phyloP scores from a whole-genome alignment of 2,888 invertebrate species.

The Willowsia nigromaculata region DNA sequence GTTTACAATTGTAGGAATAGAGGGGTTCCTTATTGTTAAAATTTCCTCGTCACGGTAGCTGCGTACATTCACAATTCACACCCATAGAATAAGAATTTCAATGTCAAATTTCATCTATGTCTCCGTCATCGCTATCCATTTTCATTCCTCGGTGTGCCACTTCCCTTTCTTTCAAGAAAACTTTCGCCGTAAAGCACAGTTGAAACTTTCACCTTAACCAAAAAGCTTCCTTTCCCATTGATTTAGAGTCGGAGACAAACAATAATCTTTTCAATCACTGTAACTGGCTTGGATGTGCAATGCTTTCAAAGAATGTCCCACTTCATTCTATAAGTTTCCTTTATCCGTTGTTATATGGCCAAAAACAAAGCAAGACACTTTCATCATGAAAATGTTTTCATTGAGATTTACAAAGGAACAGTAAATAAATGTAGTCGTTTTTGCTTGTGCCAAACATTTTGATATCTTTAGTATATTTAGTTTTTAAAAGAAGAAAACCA shows the following conservation, averaged over 20 bases:
- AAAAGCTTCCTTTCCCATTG: background rate
- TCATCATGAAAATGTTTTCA: background rate
- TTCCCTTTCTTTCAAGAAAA: background rate
- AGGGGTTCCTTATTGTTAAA: no score
- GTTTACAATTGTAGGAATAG: no score
- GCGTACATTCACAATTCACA: background rate
- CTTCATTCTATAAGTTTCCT: background rate
- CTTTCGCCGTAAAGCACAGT: background rate
- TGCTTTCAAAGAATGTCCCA: background rate
- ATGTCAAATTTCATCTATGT: conserved; percentile 61
- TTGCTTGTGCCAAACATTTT: no score
- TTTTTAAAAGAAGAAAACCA: no score
- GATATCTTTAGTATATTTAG: no score
- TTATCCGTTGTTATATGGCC: background rate
- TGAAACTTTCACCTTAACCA: background rate
- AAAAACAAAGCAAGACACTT: background rate
- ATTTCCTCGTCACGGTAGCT: background rate
- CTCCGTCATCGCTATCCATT: conserved; percentile 55
- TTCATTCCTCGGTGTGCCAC: background rate
- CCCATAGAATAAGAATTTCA: background rate
- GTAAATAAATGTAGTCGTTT: no score
- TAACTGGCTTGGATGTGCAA: background rate
- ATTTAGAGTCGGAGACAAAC: background rate
- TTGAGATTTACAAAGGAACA: no score
- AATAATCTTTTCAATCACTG: background rate